A percentile compares a stretch with the other conserved stretches of the same genome.
phyloP scores from a whole-genome alignment of 2,888 invertebrate species.

The Eilema caniola region DNA sequence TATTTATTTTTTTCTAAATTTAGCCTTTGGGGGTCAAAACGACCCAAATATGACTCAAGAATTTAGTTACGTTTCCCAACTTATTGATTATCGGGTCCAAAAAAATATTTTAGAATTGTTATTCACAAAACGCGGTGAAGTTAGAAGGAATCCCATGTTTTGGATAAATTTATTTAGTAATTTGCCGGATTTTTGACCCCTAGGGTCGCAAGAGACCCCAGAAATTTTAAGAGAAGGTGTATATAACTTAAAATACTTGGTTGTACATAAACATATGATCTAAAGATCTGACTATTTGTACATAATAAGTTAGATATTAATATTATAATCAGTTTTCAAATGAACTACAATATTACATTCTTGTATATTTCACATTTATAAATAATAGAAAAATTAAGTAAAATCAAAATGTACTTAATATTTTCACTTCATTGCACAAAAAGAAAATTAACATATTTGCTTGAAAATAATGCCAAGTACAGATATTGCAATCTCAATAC shows the following conservation, averaged over 20 bases:
- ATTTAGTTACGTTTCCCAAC: no score
- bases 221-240: not conserved
- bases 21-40: not conserved
- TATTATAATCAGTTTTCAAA: constrained; percentile 9
- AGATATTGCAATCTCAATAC: no score
- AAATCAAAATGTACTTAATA: not conserved
- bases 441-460: not conserved
- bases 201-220: not conserved
- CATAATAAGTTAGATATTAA: constrained; percentile 13
- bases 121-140: no score
- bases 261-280: constrained; percentile 19
- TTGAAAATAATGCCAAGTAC: not conserved
- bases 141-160: not conserved
- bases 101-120: no score
- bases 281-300: constrained; percentile 13
- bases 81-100: no score
- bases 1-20: no score
- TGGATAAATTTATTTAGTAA: not conserved
- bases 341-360: not conserved
- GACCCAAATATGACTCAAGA: not conserved
- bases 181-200: not conserved
- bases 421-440: constrained; percentile 4
- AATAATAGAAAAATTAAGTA: not conserved
- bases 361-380: not conserved
- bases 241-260: constrained; percentile 9